A percentile compares a stretch with the other conserved stretches of the same genome.
phyloP scores from a whole-genome alignment of 1,140 invertebrate species.

The Drosophila nebulosa region DNA sequence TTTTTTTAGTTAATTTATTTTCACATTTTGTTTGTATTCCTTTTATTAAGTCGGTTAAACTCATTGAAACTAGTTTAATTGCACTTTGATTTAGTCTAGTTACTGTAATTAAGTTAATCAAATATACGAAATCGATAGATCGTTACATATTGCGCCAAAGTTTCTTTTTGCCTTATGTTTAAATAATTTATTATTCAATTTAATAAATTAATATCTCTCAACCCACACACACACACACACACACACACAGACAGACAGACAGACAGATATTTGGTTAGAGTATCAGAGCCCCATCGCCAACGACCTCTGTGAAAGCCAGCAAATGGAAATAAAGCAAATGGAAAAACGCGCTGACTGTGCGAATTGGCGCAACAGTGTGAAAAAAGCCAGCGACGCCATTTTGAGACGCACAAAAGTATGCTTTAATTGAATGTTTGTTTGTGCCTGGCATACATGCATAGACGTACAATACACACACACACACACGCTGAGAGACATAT shows the following conservation, averaged over 20 bases:
- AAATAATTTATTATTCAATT: background rate
- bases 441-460: conserved; percentile 3
- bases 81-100: too few species aligned
- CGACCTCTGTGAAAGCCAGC: background rate
- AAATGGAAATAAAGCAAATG: conserved; percentile 1
- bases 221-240: background rate
- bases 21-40: too few species aligned
- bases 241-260: too few species aligned
- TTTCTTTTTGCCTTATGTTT: background rate
- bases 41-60: too few species aligned
- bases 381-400: conserved; percentile 56
- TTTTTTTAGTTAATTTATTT: too few species aligned
- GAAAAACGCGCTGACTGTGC: conserved; percentile 26
- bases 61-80: too few species aligned
- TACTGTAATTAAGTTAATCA: too few species aligned
- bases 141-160: too few species aligned
- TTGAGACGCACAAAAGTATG: conserved; percentile 69
- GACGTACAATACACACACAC: background rate
- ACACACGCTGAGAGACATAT: background rate
- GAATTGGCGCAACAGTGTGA: conserved; percentile 37
- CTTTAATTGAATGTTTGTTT: conserved; percentile 73
- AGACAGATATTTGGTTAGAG: conserved; percentile 1
- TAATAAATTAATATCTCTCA: background rate
- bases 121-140: too few species aligned
- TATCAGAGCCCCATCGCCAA: background rate